Base-by-base conservation (phyloP, 2,797 vertebrate genomes). In the Xyrichtys novacula region DNA sequence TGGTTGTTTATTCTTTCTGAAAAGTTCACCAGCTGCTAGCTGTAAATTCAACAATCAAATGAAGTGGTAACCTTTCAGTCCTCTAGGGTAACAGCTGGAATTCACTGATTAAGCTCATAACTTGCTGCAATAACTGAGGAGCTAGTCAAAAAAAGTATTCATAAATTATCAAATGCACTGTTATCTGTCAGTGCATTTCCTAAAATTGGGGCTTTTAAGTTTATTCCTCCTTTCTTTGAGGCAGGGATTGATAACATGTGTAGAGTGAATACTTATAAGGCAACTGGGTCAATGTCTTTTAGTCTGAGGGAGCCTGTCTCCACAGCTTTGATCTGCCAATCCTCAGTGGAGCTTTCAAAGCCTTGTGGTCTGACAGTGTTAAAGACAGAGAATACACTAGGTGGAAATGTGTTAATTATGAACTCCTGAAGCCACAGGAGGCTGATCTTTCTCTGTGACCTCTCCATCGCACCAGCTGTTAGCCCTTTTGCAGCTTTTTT, bases 401-500 rank as follows among this genome's bases (percentile, higher is more conserved):
- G 78, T 89, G 88, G 81, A 88, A 81, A 81, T 72, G 67, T 74
- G 78, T 84, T 90, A 77, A 91, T 92, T 85, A 89, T 75, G 66
- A 85, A 79, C 75, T 78, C 61, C 73, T 62, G 65, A 48, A 85
- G 65, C 72, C 63, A 44, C 57, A 5, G 76, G 76, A 88, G 84
- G 71, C 39, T 59, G 72, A 66, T 68, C 78, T 74, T 58, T 72
- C 83, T 53, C 68, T 0, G 29, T 69, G 80, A 84, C 86, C 87
- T 72, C 71, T 63, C 47, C 14, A 34, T 65, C 36, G 16, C 63
- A 46, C 73, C 88, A 87, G 85, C 86, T 88, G 88, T 74, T 71
- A 64, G 65, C 67, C 65, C 65, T 80, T 50, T 65, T 59, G 61
- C 66, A 63, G 62, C 44, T 46, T 38, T 42, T 64, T 73, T 65